Percentiles rank a stretch among this genome's conserved stretches.
These are phyloP conservation scores for Drosophila virilis DNA, from an alignment of 1,140 invertebrate species.

Conservation along the genomic window DNA sequence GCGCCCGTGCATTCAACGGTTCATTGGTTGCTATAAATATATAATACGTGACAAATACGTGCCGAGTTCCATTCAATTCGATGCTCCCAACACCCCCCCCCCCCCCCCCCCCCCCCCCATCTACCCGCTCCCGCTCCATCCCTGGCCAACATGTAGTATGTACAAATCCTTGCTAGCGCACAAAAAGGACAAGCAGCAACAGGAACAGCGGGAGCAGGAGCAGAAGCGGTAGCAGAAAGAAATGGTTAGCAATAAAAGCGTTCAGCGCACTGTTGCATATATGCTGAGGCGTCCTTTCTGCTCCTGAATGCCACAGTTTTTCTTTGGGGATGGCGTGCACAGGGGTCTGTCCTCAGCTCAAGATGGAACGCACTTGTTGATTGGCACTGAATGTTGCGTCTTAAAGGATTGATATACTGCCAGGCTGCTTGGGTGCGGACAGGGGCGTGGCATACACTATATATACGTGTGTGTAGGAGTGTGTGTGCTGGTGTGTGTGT, in stretches of 20 bases:
- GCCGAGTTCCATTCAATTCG: slow-evolving; percentile 80
- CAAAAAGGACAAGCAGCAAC: slow-evolving; percentile 31
- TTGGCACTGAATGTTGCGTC: slow-evolving; percentile 81
- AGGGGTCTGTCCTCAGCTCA: slow-evolving; percentile 41
- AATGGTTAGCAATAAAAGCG: slow-evolving; percentile 81
- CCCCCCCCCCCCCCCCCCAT: too few relatives aligned
- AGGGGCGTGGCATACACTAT: not conserved
- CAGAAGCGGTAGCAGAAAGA: slow-evolving; percentile 36
- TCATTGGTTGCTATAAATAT: slow-evolving; percentile 83
- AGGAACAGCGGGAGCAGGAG: not conserved
- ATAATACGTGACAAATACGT: slow-evolving; percentile 82
- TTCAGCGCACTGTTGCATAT: slow-evolving; percentile 77
- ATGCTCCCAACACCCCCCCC: not conserved
- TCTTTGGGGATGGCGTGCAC: not conserved
- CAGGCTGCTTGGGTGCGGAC: slow-evolving; percentile 4
- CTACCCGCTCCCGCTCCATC: not conserved
- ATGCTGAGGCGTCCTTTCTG: slow-evolving; percentile 19
- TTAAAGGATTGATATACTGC: slow-evolving; percentile 79
- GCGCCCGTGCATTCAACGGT: slow-evolving; percentile 76
- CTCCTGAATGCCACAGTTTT: not conserved
- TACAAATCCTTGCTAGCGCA: slow-evolving; percentile 69
- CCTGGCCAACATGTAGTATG: slow-evolving; percentile 11
- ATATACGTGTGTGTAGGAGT: not conserved
- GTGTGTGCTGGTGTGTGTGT: not conserved
- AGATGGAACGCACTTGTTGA: slow-evolving; percentile 80